phyloP scores from a whole-genome alignment of 1,140 invertebrate species.

The Caenorhabditis inopinata region DNA sequence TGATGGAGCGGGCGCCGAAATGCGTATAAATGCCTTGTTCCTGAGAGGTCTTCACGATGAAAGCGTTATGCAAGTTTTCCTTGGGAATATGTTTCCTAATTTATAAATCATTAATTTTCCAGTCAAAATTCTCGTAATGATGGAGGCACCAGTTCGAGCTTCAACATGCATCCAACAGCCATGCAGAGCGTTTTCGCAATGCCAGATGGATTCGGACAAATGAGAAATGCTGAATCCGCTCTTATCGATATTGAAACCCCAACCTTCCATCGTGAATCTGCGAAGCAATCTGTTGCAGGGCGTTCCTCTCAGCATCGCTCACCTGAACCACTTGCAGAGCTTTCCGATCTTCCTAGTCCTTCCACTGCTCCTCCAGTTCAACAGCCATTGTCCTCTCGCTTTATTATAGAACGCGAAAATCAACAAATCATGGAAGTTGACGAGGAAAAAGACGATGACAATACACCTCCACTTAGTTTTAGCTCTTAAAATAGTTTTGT shows the following conservation, averaged over 20 bases:
- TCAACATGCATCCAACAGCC: conserved; percentile 4
- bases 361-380: background rate
- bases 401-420: background rate
- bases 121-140: background rate
- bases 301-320: too few species aligned
- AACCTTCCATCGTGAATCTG: background rate
- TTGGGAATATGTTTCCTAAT: too few species aligned
- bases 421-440: background rate
- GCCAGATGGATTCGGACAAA: background rate
- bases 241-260: conserved; percentile 2
- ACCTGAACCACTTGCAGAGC: too few species aligned
- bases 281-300: background rate
- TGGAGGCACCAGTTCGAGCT: background rate
- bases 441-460: background rate
- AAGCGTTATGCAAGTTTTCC: conserved; percentile 21
- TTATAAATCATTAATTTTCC: background rate
- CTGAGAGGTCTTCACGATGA: conserved; percentile 39
- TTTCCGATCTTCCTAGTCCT: background rate
- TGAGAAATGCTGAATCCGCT: background rate
- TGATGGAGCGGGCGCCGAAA: conserved; percentile 32
- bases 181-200: conserved; percentile 22
- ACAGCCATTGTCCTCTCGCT: background rate
- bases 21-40: conserved; percentile 30
- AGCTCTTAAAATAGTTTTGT: background rate
- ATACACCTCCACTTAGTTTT: background rate